phyloP scores from a whole-genome alignment of 2,888 invertebrate genomes.

The Tetramorium bicarinatum region DNA sequence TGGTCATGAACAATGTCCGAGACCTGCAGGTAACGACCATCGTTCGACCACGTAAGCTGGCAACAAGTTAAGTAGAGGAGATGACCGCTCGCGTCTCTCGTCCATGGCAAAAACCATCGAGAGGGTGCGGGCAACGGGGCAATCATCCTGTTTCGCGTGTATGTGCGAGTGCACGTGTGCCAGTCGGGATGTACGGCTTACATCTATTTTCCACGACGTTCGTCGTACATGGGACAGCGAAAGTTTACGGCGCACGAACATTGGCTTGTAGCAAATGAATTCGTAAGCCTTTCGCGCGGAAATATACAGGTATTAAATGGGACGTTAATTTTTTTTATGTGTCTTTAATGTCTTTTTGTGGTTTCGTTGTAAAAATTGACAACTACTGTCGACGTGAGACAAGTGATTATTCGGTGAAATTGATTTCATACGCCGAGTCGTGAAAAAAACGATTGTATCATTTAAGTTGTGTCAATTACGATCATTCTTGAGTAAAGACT shows the following conservation, averaged over 20 bases:
- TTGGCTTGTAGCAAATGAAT: conserved; percentile 3
- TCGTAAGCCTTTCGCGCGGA: background rate
- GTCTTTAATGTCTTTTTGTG: too few relatives aligned
- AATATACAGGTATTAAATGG: background rate
- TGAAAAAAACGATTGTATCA: background rate
- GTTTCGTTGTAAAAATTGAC: background rate
- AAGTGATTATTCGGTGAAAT: background rate
- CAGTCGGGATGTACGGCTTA: conserved; percentile 7
- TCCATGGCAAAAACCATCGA: conserved; percentile 31
- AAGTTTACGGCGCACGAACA: conserved; percentile 8
- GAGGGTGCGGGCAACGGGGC: background rate
- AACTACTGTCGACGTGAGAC: background rate
- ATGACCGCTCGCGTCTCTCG: conserved; percentile 29
- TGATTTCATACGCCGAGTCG: background rate
- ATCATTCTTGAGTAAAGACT: background rate
- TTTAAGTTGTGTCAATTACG: background rate
- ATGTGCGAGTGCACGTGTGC: conserved; percentile 28
- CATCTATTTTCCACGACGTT: conserved; percentile 43
- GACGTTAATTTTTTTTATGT: background rate
- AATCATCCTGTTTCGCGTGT: conserved; percentile 28
- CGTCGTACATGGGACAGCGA: background rate
- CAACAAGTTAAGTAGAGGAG: conserved; percentile 47
- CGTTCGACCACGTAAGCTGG: conserved; percentile 34
- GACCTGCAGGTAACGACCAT: conserved; percentile 46
- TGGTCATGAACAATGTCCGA: conserved; percentile 75